Conservation (phyloP, 2,797 vertebrate genomes). For the Anguilla anguilla region DNA sequence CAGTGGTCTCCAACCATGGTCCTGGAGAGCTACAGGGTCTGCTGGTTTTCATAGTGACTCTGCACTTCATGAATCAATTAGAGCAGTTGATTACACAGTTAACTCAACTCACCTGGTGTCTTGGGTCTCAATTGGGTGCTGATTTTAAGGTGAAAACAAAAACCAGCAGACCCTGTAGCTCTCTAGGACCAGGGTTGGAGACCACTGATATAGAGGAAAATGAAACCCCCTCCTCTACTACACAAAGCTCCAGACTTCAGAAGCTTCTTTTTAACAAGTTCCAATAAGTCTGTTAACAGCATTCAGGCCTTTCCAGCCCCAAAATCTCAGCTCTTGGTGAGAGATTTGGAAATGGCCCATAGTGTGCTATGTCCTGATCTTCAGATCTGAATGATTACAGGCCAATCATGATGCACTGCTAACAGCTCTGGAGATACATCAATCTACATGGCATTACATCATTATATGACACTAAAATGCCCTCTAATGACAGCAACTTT, state of each 20-base stretch:
- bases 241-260: not conserved
- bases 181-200: too few relatives aligned
- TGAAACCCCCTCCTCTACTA: not conserved
- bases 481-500: not conserved
- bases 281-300: not conserved
- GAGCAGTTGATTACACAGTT: too few relatives aligned
- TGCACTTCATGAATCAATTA: too few relatives aligned
- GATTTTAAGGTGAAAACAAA: too few relatives aligned
- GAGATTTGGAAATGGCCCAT: constrained; percentile 19
- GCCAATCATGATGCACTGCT: not conserved
- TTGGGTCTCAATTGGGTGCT: too few relatives aligned
- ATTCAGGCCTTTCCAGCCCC: not conserved
- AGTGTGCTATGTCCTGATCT: constrained; percentile 16
- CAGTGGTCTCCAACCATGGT: too few relatives aligned
- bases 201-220: not conserved
- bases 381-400: not conserved
- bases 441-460: constrained; percentile 21
- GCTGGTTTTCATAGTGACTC: too few relatives aligned
- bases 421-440: not conserved
- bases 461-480: not conserved
- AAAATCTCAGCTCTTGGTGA: not conserved
- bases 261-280: not conserved
- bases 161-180: too few relatives aligned
- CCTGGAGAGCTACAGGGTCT: too few relatives aligned
- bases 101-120: too few relatives aligned